phyloP scores from a whole-genome alignment of 2,888 invertebrate genomes.

The Leucania comma region DNA sequence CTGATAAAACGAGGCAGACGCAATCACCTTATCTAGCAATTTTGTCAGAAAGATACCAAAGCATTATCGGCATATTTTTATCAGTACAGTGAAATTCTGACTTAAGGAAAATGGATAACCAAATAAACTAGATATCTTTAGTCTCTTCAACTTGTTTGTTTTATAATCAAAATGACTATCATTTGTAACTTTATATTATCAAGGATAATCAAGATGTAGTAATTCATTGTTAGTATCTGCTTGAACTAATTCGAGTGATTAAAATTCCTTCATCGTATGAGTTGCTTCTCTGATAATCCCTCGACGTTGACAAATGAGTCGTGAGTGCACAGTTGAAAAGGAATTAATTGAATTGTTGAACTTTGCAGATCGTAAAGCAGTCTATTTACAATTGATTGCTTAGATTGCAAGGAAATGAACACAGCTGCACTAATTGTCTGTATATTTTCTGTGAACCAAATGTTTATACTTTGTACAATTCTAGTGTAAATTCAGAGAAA shows the following conservation, averaged over 20 bases:
- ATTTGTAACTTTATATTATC: conserved; percentile 4
- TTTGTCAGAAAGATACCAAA: conserved; percentile 15
- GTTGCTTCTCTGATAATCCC: conserved; percentile 56
- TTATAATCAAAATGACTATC: conserved; percentile 1
- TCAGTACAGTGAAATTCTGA: conserved; percentile 5
- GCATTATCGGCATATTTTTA: conserved; percentile 30
- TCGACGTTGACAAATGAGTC: conserved; percentile 64
- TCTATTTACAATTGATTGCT: conserved; percentile 32
- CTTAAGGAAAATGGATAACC: conserved; percentile 34
- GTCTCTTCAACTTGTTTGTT: conserved; percentile 8
- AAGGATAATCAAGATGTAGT: conserved; percentile 20
- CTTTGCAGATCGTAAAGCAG: conserved; percentile 31
- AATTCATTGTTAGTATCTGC: conserved; percentile 44
- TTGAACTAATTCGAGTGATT: conserved; percentile 56
- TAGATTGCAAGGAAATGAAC: conserved; percentile 28
- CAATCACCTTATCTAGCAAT: conserved; percentile 23
- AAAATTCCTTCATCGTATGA: conserved; percentile 57
- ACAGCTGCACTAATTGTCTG: conserved; percentile 10
- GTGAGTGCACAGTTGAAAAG: conserved; percentile 40
- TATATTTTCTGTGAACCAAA: conserved; percentile 10
- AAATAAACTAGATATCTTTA: not conserved
- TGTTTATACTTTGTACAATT: conserved; percentile 22
- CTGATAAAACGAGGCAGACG: conserved; percentile 25
- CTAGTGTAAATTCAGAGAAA: conserved; percentile 24
- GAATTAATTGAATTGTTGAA: conserved; percentile 46